Evolutionary conservation across 2,888 invertebrate genomes (phyloP), one percentile per base, ranked within the genome.

Genomic region (Trichogramma evanescens): DNA sequence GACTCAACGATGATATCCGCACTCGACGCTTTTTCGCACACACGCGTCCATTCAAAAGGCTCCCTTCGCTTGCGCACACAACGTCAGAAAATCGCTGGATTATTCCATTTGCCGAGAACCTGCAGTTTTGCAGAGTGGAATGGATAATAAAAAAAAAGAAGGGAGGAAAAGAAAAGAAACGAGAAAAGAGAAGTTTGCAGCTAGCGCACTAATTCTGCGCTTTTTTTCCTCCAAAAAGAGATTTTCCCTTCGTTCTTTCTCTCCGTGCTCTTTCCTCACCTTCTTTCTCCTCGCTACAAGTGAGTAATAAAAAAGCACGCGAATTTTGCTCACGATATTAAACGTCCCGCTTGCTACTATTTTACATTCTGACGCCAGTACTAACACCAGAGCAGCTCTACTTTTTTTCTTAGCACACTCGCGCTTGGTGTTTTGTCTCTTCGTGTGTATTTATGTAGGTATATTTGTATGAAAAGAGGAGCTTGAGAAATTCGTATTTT

Each of bases 31-130:
- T 56, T 51, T 57, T 43, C 52, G 41, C 56, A 49, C 56, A 5
- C 43, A 13, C 44, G 48, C 26, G 50, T 52, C 49, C 46, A 49
- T 58, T 40, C 5, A 54, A 50, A 26, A 5, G 26, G n/a, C 41
- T 13, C 54, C 43, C 26, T 52, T 50, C 10, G 40, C 5, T 53
- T 9, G 54, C n/a, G 59, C 53, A 62, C 59, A 62, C 52, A 9
- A 54, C 59, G 45, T 60, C 51, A 56, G 60, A 58, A 62, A 62
- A 64, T 64, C 64, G 64, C 54, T 60, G 61, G 64, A 64, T 64
- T 64, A 64, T 64, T 64, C 64, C 62, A 64, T 64, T 64, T 62
- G 64, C 62, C 52, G 58, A 38, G 41, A 52, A 40, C 41, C 42
- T 45, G 45, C 26, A 26, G 26, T 2, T 26, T 26, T 26, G 26